Evolutionary conservation across 1,140 invertebrate species (phyloP).

Genomic region (Lordiphosa clarofinis): DNA sequence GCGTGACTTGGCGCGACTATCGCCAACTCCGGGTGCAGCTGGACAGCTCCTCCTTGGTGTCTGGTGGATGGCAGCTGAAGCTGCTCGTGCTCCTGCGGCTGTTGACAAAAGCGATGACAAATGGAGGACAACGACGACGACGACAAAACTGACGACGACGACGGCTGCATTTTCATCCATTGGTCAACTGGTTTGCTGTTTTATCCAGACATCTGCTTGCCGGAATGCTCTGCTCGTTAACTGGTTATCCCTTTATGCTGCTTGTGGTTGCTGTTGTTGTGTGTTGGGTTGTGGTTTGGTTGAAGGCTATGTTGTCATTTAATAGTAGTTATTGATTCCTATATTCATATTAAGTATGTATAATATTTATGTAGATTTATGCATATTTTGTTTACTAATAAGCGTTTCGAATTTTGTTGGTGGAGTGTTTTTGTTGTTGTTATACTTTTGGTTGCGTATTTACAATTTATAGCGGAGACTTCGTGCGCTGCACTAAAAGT

Average conservation of each 20-base stretch:
- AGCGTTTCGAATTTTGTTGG: slow-evolving; percentile 38
- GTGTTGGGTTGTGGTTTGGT: slow-evolving; percentile 22
- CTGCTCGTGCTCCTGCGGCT: slow-evolving; percentile 15
- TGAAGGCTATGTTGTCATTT: slow-evolving; percentile 46
- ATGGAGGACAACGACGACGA: slow-evolving; percentile 72
- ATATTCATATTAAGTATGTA: slow-evolving; percentile 59
- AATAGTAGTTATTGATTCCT: slow-evolving; percentile 41
- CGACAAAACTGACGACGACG: slow-evolving; percentile 75
- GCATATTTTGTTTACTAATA: slow-evolving; percentile 34
- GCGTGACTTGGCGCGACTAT: slow-evolving; percentile 34
- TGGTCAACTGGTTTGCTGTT: slow-evolving; percentile 60
- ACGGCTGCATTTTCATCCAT: slow-evolving; percentile 79
- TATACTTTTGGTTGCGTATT: slow-evolving; percentile 61
- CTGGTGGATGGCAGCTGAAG: slow-evolving; percentile 21
- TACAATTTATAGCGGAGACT: slow-evolving; percentile 58
- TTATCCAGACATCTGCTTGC: slow-evolving; percentile 77
- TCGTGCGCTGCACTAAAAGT: slow-evolving; percentile 52
- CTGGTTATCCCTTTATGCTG: slow-evolving; percentile 9
- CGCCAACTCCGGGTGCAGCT: slow-evolving; percentile 31
- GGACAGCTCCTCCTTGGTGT: slow-evolving; percentile 27
- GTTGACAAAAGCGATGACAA: slow-evolving; percentile 69
- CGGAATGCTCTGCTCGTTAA: slow-evolving; percentile 34
- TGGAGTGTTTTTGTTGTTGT: slow-evolving; percentile 52
- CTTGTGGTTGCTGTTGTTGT: slow-evolving; percentile 6
- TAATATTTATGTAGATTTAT: slow-evolving; percentile 33